These are phyloP conservation scores for Gallinago stenura DNA, from an alignment of 2,797 vertebrate genomes.

Conservation along the genomic window DNA sequence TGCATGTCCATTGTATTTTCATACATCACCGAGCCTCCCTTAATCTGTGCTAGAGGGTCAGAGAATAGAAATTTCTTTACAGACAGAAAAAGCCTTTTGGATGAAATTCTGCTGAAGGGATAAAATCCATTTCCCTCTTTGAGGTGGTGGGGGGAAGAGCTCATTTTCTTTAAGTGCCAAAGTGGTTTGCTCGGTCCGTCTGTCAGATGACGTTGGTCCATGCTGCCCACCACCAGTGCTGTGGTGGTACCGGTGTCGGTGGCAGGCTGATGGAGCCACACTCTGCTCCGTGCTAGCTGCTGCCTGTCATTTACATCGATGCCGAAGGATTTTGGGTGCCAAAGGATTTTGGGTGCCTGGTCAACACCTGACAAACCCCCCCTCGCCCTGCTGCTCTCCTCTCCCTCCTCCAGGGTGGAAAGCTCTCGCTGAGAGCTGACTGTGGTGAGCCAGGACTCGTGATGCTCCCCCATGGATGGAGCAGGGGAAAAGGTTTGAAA, in stretches of 20 bases:
- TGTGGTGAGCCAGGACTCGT: rapidly evolving
- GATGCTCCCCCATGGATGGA: rapidly evolving
- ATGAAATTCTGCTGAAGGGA: neutral
- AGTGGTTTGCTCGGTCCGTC: neutral
- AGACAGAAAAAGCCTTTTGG: too few species aligned
- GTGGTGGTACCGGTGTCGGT: neutral
- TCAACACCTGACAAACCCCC: neutral
- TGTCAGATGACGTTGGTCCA: neutral
- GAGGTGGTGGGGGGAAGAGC: neutral
- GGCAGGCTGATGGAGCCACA: rapidly evolving
- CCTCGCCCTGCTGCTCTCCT: neutral
- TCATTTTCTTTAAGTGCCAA: neutral
- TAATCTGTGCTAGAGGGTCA: slow-evolving; percentile 27
- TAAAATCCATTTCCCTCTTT: slow-evolving; percentile 31
- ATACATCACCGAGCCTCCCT: neutral
- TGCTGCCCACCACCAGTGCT: neutral
- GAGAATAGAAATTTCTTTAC: neutral
- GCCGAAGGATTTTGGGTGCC: neutral
- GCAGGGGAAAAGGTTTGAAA: too few species aligned
- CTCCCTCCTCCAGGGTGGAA: rapidly evolving
- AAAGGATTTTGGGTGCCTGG: neutral
- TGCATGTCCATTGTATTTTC: slow-evolving; percentile 11
- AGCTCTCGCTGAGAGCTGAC: rapidly evolving
- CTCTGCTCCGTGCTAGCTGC: neutral
- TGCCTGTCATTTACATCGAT: rapidly evolving